Evolutionary conservation across 2,888 invertebrate species (phyloP).

Genomic region (Parelbella ahira): DNA sequence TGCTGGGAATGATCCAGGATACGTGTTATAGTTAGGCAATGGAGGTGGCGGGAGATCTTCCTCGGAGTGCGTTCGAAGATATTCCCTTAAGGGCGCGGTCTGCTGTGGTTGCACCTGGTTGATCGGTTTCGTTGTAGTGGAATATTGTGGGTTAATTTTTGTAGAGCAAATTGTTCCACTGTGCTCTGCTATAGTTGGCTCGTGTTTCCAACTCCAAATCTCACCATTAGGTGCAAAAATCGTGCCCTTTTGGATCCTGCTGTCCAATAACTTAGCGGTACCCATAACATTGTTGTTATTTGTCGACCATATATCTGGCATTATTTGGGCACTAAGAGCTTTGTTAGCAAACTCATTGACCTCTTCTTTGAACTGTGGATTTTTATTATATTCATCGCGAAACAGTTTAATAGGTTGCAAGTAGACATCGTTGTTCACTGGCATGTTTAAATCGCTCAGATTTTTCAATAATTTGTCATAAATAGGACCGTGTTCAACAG

Average conservation of each 20-base stretch:
- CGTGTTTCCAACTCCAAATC: conserved; percentile 78
- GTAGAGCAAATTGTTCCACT: conserved; percentile 71
- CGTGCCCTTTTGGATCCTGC: conserved; percentile 70
- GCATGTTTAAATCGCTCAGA: conserved; percentile 74
- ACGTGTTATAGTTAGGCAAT: conserved; percentile 69
- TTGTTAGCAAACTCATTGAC: conserved; percentile 74
- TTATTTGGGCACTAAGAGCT: conserved; percentile 64
- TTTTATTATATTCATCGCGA: conserved; percentile 75
- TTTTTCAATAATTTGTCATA: conserved; percentile 80
- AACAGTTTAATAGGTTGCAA: conserved; percentile 78
- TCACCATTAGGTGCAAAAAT: conserved; percentile 77
- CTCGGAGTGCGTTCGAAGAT: conserved; percentile 59
- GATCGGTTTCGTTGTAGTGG: conserved; percentile 63
- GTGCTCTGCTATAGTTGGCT: conserved; percentile 69
- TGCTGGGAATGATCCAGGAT: conserved; percentile 54
- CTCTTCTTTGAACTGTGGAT: conserved; percentile 79
- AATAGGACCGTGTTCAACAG: conserved; percentile 80
- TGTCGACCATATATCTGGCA: conserved; percentile 64
- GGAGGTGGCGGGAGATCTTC: conserved; percentile 66
- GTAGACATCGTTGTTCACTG: conserved; percentile 74
- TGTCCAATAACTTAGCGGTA: conserved; percentile 61
- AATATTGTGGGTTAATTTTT: conserved; percentile 71
- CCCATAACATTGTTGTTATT: conserved; percentile 68
- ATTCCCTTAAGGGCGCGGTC: conserved; percentile 65
- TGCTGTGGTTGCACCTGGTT: conserved; percentile 71